A percentile compares a stretch with the other conserved stretches of the same genome.
Conservation (phyloP, 2,888 invertebrate genomes). For the Drosophila sordidapex region DNA sequence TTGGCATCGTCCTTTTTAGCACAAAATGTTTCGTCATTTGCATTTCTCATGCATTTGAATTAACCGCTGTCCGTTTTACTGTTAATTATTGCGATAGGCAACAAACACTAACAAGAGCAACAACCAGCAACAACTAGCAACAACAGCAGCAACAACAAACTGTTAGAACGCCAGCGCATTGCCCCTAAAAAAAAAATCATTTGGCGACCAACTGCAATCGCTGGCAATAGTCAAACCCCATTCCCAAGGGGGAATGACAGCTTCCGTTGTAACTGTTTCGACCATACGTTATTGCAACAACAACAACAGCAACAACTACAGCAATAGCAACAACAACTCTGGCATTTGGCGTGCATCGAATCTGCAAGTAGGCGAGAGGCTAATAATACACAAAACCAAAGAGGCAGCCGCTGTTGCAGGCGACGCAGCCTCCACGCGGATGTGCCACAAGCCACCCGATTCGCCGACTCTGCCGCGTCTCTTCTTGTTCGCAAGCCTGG, state of each 20-base stretch:
- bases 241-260: constrained; percentile 79
- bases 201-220: constrained; percentile 41
- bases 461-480: background rate
- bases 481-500: constrained; percentile 29
- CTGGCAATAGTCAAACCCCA: constrained; percentile 55
- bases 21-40: constrained; percentile 72
- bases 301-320: constrained; percentile 54
- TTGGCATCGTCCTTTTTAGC: constrained; percentile 68
- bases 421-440: constrained; percentile 50
- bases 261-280: constrained; percentile 80
- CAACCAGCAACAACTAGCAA: constrained; percentile 13
- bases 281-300: constrained; percentile 76
- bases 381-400: constrained; percentile 73
- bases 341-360: constrained; percentile 81
- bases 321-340: constrained; percentile 36
- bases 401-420: constrained; percentile 12
- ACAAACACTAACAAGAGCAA: constrained; percentile 50
- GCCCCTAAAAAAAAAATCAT: constrained; percentile 24
- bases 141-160: constrained; percentile 31
- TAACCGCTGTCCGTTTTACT: constrained; percentile 77
- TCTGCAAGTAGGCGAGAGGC: constrained; percentile 82
- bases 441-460: constrained; percentile 40
- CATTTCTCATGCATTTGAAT: constrained; percentile 80
- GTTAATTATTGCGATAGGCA: constrained; percentile 78
- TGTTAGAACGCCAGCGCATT: constrained; percentile 48